phyloP scores from a whole-genome alignment of 2,888 invertebrate genomes.

The Acleris emargana region DNA sequence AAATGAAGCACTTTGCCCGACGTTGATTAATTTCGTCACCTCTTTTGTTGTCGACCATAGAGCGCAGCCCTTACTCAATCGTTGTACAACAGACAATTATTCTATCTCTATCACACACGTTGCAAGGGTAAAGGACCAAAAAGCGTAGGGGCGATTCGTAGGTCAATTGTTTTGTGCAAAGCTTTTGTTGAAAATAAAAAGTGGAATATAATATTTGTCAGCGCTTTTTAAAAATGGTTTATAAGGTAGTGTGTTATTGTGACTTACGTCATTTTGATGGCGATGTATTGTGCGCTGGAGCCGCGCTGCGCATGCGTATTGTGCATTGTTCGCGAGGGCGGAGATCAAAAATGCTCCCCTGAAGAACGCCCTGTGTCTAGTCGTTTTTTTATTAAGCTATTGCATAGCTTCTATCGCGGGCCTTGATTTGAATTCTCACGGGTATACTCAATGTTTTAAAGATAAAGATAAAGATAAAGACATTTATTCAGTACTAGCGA shows the following conservation, averaged over 20 bases:
- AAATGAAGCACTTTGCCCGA: conserved; percentile 45
- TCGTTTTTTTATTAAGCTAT: no score
- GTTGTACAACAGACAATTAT: conserved; percentile 26
- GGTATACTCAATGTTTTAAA: conserved; percentile 17
- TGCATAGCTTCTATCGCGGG: no score
- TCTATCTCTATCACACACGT: conserved; percentile 12
- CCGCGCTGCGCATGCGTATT: conserved; percentile 63
- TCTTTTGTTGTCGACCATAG: conserved; percentile 62
- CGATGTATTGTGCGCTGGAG: conserved; percentile 6
- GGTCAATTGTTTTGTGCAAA: conserved; percentile 66
- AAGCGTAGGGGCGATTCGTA: conserved; percentile 42
- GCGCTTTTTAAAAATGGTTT: conserved; percentile 2
- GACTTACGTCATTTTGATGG: conserved; percentile 44
- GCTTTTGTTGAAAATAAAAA: conserved; percentile 59
- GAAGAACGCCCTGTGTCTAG: conserved; percentile 51
- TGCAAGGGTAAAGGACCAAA: conserved; percentile 12
- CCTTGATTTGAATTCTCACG: conserved; percentile 44
- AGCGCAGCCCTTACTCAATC: conserved; percentile 57
- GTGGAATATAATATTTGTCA: conserved; percentile 51
- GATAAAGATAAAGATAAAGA: no score
- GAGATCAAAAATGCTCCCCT: conserved; percentile 58
- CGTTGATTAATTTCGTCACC: conserved; percentile 70
- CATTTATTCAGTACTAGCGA: no score
- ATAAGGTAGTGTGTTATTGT: neutral
- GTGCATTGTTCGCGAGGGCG: conserved; percentile 55